Percentiles rank a stretch among this genome's conserved stretches.
These are phyloP conservation scores for Noctua fimbriata DNA, from an alignment of 2,888 invertebrate species.

Conservation along the genomic window DNA sequence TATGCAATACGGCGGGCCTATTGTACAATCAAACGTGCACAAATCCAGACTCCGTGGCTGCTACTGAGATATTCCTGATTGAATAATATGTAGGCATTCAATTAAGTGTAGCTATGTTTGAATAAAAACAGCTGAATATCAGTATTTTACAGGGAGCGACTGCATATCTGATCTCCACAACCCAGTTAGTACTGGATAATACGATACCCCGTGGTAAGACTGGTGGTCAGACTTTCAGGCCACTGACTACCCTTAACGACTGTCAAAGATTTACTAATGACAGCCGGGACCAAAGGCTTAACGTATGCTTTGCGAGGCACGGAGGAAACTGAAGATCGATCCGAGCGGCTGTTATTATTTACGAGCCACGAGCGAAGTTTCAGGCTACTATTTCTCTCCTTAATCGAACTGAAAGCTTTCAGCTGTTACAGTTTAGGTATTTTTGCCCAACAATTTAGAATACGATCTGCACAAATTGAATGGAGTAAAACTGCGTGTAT, in stretches of 20 bases:
- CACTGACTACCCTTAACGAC: not conserved
- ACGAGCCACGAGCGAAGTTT: not conserved
- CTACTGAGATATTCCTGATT: no score
- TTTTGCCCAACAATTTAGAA: slow-evolving; percentile 44
- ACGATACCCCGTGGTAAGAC: not conserved
- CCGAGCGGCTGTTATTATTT: not conserved
- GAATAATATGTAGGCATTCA: not conserved
- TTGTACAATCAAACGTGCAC: no score
- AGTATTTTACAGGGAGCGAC: not conserved
- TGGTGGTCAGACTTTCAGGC: not conserved
- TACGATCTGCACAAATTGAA: slow-evolving; percentile 48
- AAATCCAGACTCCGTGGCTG: no score
- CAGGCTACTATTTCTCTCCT: not conserved
- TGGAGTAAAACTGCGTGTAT: slow-evolving; percentile 50
- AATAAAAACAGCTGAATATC: not conserved
- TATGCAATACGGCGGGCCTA: no score
- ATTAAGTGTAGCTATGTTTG: not conserved
- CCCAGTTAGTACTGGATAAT: not conserved
- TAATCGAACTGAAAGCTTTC: not conserved
- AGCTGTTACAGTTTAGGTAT: not conserved
- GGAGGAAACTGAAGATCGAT: not conserved
- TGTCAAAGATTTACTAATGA: not conserved
- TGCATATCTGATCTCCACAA: not conserved
- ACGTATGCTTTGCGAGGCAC: not conserved
- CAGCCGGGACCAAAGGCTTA: not conserved